phyloP scores from a whole-genome alignment of 2,113 vertebrate genomes.

The Gymnogyps californianus region DNA sequence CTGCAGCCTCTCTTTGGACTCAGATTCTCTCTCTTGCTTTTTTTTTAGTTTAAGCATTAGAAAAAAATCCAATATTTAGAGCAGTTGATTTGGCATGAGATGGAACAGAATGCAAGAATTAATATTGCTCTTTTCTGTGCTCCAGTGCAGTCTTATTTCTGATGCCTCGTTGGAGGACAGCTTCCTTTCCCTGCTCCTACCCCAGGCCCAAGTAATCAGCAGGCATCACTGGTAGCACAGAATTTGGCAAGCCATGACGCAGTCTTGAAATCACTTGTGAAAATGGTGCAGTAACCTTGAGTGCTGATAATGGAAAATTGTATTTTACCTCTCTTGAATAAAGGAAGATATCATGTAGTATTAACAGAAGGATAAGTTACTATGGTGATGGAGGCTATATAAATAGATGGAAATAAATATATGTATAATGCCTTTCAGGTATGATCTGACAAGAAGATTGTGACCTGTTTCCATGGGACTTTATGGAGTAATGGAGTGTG shows the following conservation, averaged over 20 bases:
- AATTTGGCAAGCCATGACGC: not conserved
- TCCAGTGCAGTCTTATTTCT: not conserved
- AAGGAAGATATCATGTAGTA: not conserved
- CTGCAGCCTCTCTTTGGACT: not conserved
- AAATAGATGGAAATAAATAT: constrained; percentile 18
- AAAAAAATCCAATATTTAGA: not conserved
- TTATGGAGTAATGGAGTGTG: not conserved
- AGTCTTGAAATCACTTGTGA: not conserved
- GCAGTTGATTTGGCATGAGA: not conserved
- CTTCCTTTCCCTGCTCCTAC: not conserved
- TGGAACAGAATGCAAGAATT: not conserved
- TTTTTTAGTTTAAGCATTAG: not conserved
- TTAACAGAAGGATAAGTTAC: constrained; percentile 21
- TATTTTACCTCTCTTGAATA: not conserved
- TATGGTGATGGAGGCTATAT: constrained; percentile 19
- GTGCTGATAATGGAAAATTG: not conserved
- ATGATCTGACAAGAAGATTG: not conserved
- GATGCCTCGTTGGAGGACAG: not conserved
- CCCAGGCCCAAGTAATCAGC: not conserved
- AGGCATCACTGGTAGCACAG: not conserved
- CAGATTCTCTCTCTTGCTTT: not conserved
- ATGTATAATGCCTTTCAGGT: not conserved
- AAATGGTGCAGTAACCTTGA: not conserved
- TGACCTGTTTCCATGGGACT: not conserved
- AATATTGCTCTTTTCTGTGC: not conserved